Base-by-base conservation (phyloP, 2,797 vertebrate species). In the Spheniscus humboldti region DNA sequence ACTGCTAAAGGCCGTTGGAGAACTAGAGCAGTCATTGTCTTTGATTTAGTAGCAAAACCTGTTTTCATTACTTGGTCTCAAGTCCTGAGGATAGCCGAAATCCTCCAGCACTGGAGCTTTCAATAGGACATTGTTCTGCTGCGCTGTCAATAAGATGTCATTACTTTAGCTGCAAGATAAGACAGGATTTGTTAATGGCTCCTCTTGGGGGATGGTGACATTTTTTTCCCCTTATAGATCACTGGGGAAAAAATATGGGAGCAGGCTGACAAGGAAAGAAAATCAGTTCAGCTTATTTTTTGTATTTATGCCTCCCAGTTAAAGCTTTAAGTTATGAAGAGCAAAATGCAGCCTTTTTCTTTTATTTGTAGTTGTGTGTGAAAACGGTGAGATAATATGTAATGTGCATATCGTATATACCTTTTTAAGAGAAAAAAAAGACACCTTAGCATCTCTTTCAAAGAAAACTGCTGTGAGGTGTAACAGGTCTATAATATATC, bases 91-190 rank as follows among this genome's bases (percentile, higher is more conserved):
- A 92, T 48, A 96, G 84, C 64, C 75, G 68, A 97, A 94, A 94
- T 96, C 91, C 73, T 96, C 41, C 50, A 83, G 69, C 84, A 43
- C 64, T 22, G 53, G 41, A 85, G 81, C 72, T 93, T 97, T 96
- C 94, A 96, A 66, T 95, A 90, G 77, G 88, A 92, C 90, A 48
- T 85, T 97, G 88, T 76, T 89, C 72, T 92, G 62, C 81, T 83
- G 41, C 1, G 15, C 86, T 96, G 95, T 86, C 97, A 96, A 86
- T 97, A 95, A 95, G 92, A 91, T 89, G 84, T 78, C 93, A 93
- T 96, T 96, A 92, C 85, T 94, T 91, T 25, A 83, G 77, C 72
- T 86, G 35, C 60, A 62, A 94, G 95, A 93, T 93, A 96, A 87
- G 77, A 89, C 93, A 75, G 60, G 83, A 89, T 97, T 96, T 97